Evolutionary conservation across 2,113 vertebrate genomes (phyloP).

Genomic region (Callocephalon fimbriatum): DNA sequence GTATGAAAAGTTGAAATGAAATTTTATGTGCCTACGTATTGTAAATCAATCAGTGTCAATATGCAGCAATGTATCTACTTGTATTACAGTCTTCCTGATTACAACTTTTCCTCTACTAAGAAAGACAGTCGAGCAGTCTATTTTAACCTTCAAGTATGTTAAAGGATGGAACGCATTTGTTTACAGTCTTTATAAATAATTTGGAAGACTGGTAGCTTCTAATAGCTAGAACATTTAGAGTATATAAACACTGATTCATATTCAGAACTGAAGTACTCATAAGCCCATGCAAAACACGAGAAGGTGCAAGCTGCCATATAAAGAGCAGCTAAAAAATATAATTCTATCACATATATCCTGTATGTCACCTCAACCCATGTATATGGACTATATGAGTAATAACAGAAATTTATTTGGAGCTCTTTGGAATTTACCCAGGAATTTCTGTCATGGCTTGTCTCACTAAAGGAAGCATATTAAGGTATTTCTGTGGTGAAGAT

Average conservation of each 20-base stretch:
- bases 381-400: neutral
- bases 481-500: neutral
- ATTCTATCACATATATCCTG: constrained; percentile 1
- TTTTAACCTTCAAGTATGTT: neutral
- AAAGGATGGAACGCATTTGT: neutral
- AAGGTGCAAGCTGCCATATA: neutral
- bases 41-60: neutral
- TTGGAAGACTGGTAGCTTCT: neutral
- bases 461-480: constrained; percentile 1
- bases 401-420: neutral
- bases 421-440: neutral
- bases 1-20: neutral
- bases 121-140: neutral
- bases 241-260: neutral
- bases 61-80: neutral
- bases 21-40: neutral
- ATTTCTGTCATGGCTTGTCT: neutral
- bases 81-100: neutral
- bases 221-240: neutral
- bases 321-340: neutral
- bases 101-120: neutral
- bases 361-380: neutral
- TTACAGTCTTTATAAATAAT: neutral
- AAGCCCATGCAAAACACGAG: neutral
- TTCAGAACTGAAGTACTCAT: neutral